A percentile compares a stretch with the other conserved stretches of the same genome.
Conservation (phyloP, 2,113 vertebrate genomes). For the Mionectes macconnelli region DNA sequence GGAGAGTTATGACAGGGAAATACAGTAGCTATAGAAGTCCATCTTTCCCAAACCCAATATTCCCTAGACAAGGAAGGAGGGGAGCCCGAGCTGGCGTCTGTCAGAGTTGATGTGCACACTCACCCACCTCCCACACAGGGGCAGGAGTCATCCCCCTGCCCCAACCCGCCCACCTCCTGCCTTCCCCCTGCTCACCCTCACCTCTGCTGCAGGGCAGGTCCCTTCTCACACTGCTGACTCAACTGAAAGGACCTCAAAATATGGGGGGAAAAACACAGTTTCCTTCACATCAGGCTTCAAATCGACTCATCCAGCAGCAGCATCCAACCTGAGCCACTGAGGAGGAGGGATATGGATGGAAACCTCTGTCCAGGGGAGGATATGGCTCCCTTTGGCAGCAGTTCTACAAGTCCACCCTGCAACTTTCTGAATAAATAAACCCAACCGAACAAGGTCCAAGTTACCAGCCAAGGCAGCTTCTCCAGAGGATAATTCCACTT, state of each 20-base stretch:
- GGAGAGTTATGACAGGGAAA: constrained; percentile 6
- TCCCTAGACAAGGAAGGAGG: background rate
- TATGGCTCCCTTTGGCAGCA: background rate
- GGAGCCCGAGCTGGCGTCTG: background rate
- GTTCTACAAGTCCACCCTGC: fast-evolving
- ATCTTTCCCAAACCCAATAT: background rate
- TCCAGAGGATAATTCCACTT: background rate
- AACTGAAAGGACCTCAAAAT: background rate
- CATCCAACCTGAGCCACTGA: background rate
- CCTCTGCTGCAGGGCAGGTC: background rate
- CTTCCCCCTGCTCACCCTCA: background rate
- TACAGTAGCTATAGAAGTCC: constrained; percentile 12
- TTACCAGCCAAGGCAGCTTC: background rate
- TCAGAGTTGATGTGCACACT: fast-evolving
- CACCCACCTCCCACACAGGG: background rate
- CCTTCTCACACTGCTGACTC: background rate
- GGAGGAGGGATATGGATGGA: fast-evolving
- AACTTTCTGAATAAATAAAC: background rate
- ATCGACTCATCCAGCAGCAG: fast-evolving
- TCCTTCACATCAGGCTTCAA: background rate
- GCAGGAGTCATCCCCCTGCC: background rate
- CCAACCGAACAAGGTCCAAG: background rate
- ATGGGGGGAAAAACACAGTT: fast-evolving
- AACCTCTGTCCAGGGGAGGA: background rate
- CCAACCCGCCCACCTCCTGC: background rate